Percentiles rank a stretch among this genome's conserved stretches.
Evolutionary conservation across 2,888 invertebrate species (phyloP).

Genomic region (Eubasilissa splendida): DNA sequence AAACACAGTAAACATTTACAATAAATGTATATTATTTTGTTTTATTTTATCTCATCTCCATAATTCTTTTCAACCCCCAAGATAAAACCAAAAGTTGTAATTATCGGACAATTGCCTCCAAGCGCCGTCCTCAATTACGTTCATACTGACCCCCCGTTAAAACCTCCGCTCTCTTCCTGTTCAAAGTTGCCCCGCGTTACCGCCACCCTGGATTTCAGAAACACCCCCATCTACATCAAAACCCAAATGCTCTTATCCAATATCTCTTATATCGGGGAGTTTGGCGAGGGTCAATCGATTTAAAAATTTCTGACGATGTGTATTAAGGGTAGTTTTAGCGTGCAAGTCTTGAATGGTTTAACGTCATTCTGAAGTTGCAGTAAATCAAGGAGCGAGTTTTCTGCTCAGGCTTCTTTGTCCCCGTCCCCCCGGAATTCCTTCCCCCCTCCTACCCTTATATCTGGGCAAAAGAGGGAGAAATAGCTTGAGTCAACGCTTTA

Average conservation of each 20-base stretch:
- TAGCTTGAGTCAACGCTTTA: background rate
- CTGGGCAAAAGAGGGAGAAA: background rate
- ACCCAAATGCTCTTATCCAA: slow-evolving; percentile 51
- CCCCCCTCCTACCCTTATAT: slow-evolving; percentile 23
- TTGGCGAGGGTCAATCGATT: slow-evolving; percentile 46
- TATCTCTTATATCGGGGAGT: slow-evolving; percentile 30
- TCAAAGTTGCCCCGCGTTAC: slow-evolving; percentile 8
- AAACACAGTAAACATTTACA: too few species aligned
- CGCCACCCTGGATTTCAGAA: background rate
- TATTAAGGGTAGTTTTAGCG: slow-evolving; percentile 2
- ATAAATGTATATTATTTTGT: too few species aligned
- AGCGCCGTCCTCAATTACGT: background rate
- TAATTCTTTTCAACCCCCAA: too few species aligned
- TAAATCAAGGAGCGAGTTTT: background rate
- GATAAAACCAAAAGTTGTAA: too few species aligned
- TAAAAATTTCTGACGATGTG: background rate
- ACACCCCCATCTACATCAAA: slow-evolving; percentile 34
- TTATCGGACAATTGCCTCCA: too few species aligned
- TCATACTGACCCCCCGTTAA: background rate
- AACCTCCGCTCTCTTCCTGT: background rate
- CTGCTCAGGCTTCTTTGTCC: slow-evolving; percentile 33
- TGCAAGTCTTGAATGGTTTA: background rate
- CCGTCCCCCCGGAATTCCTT: slow-evolving; percentile 22
- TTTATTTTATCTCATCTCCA: too few species aligned
- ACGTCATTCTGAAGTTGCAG: slow-evolving; percentile 27